These are phyloP conservation scores for Tichodroma muraria DNA, from an alignment of 2,113 vertebrate species.

Conservation along the genomic window DNA sequence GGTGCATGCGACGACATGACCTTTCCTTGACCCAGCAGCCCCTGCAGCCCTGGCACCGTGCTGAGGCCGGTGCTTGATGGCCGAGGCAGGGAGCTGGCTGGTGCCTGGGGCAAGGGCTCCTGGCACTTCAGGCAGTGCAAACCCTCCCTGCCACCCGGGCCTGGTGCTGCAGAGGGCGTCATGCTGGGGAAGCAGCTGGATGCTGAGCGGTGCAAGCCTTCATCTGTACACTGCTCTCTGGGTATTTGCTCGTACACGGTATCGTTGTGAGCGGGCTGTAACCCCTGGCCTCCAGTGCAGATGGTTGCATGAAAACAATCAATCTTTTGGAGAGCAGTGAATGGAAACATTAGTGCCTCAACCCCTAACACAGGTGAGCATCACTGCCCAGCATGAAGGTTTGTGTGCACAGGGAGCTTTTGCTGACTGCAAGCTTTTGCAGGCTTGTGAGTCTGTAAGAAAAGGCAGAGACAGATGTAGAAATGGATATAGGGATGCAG, in stretches of 20 bases:
- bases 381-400: not conserved
- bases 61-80: not conserved
- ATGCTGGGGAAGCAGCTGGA: not conserved
- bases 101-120: not conserved
- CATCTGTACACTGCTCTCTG: not conserved
- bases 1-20: accelerated
- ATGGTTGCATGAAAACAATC: not conserved
- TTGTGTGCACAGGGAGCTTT: not conserved
- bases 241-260: not conserved
- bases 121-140: not conserved
- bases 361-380: not conserved
- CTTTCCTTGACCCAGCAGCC: not conserved
- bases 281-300: not conserved
- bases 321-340: not conserved
- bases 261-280: not conserved
- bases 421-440: not conserved
- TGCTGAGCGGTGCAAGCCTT: not conserved
- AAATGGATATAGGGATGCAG: not conserved
- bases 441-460: not conserved
- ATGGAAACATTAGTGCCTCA: not conserved
- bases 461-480: not conserved
- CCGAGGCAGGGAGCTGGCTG: not conserved
- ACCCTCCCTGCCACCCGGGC: not conserved
- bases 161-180: not conserved
- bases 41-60: not conserved